A percentile compares a stretch with the other conserved stretches of the same genome.
phyloP scores from a whole-genome alignment of 1,140 invertebrate genomes.

The Amphibalanus amphitrite region DNA sequence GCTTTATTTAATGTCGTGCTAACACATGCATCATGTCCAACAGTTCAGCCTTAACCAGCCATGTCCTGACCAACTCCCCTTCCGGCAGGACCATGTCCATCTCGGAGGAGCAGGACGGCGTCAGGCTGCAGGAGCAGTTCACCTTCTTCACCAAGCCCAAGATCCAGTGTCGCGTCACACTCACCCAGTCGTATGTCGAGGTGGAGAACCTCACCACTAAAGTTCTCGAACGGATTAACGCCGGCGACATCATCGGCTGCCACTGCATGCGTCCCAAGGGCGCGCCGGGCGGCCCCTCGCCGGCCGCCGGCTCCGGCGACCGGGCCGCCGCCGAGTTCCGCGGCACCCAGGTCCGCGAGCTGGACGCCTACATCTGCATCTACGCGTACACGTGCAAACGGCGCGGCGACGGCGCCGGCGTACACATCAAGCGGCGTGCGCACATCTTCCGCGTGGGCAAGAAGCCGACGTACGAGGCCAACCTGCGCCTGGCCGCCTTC shows the following conservation, averaged over 20 bases:
- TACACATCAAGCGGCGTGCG: conserved; percentile 44
- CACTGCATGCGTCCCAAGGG: conserved; percentile 54
- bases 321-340: conserved; percentile 30
- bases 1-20: too few species aligned
- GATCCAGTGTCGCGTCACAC: background rate
- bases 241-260: conserved; percentile 52
- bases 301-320: conserved; percentile 43
- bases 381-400: conserved; percentile 66
- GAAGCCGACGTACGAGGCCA: conserved; percentile 65
- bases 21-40: too few species aligned
- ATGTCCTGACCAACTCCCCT: too few species aligned
- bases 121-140: background rate
- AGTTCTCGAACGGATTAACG: background rate
- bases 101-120: background rate
- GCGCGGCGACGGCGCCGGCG: conserved; percentile 33
- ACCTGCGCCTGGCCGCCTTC: conserved; percentile 57
- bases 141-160: background rate
- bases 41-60: too few species aligned
- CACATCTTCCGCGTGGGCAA: conserved; percentile 60
- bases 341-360: conserved; percentile 32
- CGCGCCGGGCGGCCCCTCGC: conserved; percentile 32
- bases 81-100: background rate
- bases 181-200: background rate
- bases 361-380: conserved; percentile 64
- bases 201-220: background rate